phyloP scores from a whole-genome alignment of 2,888 invertebrate genomes.

The Autographa pulchrina region DNA sequence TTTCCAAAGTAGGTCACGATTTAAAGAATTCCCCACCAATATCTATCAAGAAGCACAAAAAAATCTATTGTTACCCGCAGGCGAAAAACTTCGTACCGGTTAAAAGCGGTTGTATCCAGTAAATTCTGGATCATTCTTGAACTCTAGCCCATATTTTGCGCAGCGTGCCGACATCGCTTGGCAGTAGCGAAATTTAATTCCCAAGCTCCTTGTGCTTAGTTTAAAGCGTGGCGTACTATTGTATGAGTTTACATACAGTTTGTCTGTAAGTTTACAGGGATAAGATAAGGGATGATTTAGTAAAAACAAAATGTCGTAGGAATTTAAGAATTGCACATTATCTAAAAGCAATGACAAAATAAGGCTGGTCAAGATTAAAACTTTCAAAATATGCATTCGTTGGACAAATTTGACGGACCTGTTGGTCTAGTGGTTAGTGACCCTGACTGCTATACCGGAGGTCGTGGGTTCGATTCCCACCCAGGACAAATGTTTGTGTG shows the following conservation, averaged over 20 bases:
- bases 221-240: conserved; percentile 50
- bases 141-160: conserved; percentile 71
- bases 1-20: neutral
- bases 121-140: conserved; percentile 63
- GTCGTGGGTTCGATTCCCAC: no score
- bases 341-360: no score
- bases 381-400: no score
- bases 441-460: no score
- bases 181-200: conserved; percentile 77
- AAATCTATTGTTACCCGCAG: conserved; percentile 23
- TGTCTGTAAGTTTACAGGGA: conserved; percentile 12
- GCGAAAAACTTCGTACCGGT: conserved; percentile 46
- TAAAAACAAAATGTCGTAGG: neutral
- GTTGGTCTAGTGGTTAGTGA: no score
- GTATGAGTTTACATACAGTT: conserved; percentile 29
- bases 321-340: neutral
- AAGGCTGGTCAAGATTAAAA: neutral
- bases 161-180: conserved; percentile 68
- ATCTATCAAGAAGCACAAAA: conserved; percentile 36
- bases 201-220: conserved; percentile 67
- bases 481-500: no score
- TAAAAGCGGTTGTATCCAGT: conserved; percentile 64
- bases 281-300: neutral
- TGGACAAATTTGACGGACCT: no score
- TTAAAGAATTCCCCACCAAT: conserved; percentile 32